These are phyloP conservation scores for Byasa hedistus DNA, from an alignment of 2,888 invertebrate genomes.

Conservation along the genomic window DNA sequence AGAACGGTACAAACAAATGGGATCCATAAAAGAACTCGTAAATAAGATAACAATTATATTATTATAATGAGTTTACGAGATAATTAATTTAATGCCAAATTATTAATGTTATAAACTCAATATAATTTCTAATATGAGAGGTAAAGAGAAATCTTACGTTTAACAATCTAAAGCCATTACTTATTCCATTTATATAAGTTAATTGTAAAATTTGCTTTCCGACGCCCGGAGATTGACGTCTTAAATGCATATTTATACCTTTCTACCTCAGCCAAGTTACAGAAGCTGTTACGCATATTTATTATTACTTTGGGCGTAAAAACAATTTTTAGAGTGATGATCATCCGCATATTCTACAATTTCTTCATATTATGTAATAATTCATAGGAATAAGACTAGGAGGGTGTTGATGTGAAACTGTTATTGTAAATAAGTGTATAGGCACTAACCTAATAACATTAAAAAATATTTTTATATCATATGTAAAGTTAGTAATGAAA, in stretches of 20 bases:
- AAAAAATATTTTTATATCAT: too few species aligned
- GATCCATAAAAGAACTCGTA: background rate
- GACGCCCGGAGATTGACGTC: slow-evolving; percentile 1
- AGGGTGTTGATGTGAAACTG: background rate
- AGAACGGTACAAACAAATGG: background rate
- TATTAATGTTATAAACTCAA: background rate
- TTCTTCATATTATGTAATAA: background rate
- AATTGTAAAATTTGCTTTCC: background rate
- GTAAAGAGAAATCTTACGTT: background rate
- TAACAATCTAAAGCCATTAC: background rate
- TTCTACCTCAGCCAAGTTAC: slow-evolving; percentile 3
- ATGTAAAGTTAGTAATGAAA: too few species aligned
- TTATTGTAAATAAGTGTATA: too few species aligned
- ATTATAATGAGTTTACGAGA: too few species aligned
- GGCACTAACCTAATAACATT: too few species aligned
- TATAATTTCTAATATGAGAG: background rate
- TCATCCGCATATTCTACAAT: background rate
- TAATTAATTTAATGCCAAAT: background rate
- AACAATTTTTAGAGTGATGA: background rate
- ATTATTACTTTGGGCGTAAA: background rate
- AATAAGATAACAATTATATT: background rate
- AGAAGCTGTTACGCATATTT: slow-evolving; percentile 2
- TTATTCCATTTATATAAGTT: background rate
- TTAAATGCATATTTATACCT: background rate
- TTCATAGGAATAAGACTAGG: background rate